phyloP scores from a whole-genome alignment of 2,888 invertebrate species.

The Leptura quadrifasciata region DNA sequence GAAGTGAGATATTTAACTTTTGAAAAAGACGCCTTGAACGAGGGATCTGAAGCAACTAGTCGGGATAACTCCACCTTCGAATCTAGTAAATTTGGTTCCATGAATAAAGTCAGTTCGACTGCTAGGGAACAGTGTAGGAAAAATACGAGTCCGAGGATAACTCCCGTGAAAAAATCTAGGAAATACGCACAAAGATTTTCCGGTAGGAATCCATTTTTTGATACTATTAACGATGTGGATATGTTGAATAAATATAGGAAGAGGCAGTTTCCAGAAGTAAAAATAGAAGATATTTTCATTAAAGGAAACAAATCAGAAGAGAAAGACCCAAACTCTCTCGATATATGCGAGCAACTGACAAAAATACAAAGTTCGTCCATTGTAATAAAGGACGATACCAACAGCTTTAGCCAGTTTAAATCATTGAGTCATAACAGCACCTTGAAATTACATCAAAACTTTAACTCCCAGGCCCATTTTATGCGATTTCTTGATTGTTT shows the following conservation, averaged over 20 bases:
- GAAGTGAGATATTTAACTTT: slow-evolving; percentile 62
- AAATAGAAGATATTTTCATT: slow-evolving; percentile 22
- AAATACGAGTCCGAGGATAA: background rate
- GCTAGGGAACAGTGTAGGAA: background rate
- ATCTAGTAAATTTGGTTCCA: background rate
- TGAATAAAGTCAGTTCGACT: background rate
- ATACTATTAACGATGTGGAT: slow-evolving; percentile 5
- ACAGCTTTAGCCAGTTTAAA: background rate
- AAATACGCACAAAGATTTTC: slow-evolving; percentile 9
- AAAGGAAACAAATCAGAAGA: background rate
- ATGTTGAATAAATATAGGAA: slow-evolving; percentile 10
- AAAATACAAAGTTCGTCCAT: slow-evolving; percentile 10
- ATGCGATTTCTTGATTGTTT: slow-evolving; percentile 38
- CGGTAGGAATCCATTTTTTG: background rate
- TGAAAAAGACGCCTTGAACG: slow-evolving; percentile 36
- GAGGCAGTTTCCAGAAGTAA: slow-evolving; percentile 5
- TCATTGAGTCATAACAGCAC: background rate
- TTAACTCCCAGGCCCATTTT: slow-evolving; percentile 29
- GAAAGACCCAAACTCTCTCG: background rate
- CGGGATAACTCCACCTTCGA: background rate
- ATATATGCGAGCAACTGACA: background rate
- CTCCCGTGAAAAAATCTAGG: slow-evolving; percentile 3
- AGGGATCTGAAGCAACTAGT: background rate
- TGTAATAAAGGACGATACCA: background rate
- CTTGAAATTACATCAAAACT: slow-evolving; percentile 15